Evolutionary conservation across 1,140 invertebrate genomes (phyloP), one percentile per base, ranked within the genome.

Genomic region (Steinernema khuongi): DNA sequence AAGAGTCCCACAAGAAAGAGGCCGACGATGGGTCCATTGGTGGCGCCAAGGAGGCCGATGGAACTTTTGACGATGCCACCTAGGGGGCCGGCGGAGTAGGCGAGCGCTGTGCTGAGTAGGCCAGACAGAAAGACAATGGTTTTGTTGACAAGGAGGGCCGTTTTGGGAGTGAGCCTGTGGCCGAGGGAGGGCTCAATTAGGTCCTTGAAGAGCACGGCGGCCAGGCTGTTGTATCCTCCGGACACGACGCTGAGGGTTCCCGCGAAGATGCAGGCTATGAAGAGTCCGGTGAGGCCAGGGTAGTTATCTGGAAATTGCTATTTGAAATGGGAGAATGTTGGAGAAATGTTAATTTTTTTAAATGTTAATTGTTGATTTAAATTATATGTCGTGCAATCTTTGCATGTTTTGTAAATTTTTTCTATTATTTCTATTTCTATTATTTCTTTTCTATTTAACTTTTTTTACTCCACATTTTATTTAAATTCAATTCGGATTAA

Each of bases 211-310:
- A 78, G 41, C 30, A 74, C 75, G 1, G 77, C 77, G 1, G 77
- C 75, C 66, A 77, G 72, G 19, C 67, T 70, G 67, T 78, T 78
- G 72, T 77, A 73, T 36, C 77, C 77, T 60, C 70, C 72, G 19
- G 77, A 78, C 22, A 78, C 68, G 22, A 75, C 77, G 17, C 72
- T 74, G 0, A 78, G 76, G n/a, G 77, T 78, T 17, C 72, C 77
- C 26, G 74, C 69, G 67, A 77, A 74, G 29, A 78, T 72, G 31
- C 77, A 77, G 17, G 77, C 73, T 11, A 78, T 71, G 66, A 74
- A 78, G 11, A 78, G 67, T 11, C 77, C 77, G 29, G 71, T 74
- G 2, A 78, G 72, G 18, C 77, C 77, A 17, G 74, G 77, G 32
- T 72, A 77, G n/a, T 68, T 68, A 28, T 76, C 76, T 77, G 50